Percentiles rank a stretch among this genome's conserved stretches.
Evolutionary conservation across 37 sponge, comb jelly and placozoan species (phyloP).

Genomic region (Corticium candelabrum): DNA sequence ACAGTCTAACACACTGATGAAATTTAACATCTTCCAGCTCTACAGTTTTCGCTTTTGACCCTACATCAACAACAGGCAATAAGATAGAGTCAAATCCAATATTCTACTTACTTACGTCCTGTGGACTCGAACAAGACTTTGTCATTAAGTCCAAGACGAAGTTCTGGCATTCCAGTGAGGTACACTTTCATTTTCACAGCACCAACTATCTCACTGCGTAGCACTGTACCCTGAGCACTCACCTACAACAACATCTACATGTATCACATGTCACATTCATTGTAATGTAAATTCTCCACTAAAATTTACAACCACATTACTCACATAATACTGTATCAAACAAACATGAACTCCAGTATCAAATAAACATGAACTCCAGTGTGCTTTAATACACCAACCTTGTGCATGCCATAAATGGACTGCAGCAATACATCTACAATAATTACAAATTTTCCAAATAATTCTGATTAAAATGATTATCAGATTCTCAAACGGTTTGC

Average conservation of each 20-base stretch:
- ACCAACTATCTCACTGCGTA: constrained; percentile 91
- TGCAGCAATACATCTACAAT: too few relatives aligned
- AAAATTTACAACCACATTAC: neutral
- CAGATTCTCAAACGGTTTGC: too few relatives aligned
- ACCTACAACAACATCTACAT: constrained; percentile 38
- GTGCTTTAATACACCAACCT: neutral
- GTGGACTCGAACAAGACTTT: constrained; percentile 92
- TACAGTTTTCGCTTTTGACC: constrained; percentile 73
- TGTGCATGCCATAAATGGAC: too few relatives aligned
- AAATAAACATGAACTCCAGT: neutral
- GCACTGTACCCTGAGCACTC: constrained; percentile 72
- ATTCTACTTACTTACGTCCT: too few relatives aligned
- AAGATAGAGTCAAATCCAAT: neutral
- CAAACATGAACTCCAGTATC: neutral
- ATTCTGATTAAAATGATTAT: too few relatives aligned
- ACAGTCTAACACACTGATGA: constrained; percentile 96
- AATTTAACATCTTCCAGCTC: constrained; percentile 97
- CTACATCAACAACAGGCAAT: constrained; percentile 12
- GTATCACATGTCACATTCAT: neutral
- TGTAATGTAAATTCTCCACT: neutral
- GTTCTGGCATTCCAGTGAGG: constrained; percentile 96
- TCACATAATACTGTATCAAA: neutral
- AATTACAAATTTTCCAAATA: too few relatives aligned
- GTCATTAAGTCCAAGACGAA: constrained; percentile 91
- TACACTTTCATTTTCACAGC: constrained; percentile 85